phyloP scores from a whole-genome alignment of 1,140 invertebrate genomes.

The Atta texana region DNA sequence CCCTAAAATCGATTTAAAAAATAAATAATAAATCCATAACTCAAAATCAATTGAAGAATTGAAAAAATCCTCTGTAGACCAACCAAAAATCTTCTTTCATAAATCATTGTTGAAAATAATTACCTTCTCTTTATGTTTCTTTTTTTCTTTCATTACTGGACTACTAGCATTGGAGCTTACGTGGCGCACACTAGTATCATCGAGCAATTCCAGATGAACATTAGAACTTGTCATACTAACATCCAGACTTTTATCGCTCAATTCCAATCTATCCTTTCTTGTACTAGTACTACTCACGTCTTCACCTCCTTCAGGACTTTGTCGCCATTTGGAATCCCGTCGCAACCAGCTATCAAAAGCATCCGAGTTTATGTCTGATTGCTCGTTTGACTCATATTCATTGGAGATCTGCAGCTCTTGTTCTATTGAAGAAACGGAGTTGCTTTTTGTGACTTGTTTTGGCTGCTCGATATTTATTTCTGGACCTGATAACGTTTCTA shows the following conservation, averaged over 20 bases:
- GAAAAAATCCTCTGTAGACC: background rate
- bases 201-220: slow-evolving; percentile 86
- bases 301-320: slow-evolving; percentile 89
- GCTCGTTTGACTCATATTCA: slow-evolving; percentile 84
- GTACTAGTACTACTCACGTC: slow-evolving; percentile 86
- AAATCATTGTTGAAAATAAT: background rate
- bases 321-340: slow-evolving; percentile 87
- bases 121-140: slow-evolving; percentile 88
- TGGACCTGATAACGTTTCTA: slow-evolving; percentile 69
- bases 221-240: slow-evolving; percentile 87
- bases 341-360: slow-evolving; percentile 87
- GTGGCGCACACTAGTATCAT: slow-evolving; percentile 84
- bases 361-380: slow-evolving; percentile 86
- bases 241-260: slow-evolving; percentile 86
- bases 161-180: slow-evolving; percentile 85
- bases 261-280: slow-evolving; percentile 85
- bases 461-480: slow-evolving; percentile 73
- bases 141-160: slow-evolving; percentile 86
- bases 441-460: slow-evolving; percentile 77
- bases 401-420: slow-evolving; percentile 80
- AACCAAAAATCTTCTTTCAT: background rate
- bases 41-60: slow-evolving; percentile 11
- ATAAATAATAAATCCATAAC: background rate
- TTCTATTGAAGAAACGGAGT: slow-evolving; percentile 84
- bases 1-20: slow-evolving; percentile 82